Conservation (phyloP, 1,140 invertebrate species). For the Diorhabda sublineata region DNA sequence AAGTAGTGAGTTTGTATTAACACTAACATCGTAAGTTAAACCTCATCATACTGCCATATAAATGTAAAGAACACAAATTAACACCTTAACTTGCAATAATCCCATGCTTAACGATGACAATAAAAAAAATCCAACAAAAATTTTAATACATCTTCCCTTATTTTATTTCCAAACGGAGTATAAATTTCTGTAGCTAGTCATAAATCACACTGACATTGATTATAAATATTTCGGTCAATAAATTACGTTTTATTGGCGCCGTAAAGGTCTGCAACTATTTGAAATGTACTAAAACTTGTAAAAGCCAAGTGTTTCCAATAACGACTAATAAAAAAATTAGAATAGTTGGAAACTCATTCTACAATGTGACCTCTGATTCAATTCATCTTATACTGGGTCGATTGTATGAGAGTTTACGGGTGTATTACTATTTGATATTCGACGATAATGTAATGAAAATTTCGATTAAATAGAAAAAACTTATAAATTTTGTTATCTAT, state of each 20-base stretch:
- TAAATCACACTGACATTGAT: conserved; percentile 23
- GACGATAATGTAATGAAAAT: too few species aligned
- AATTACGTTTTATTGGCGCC: conserved; percentile 20
- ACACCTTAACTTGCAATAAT: background rate
- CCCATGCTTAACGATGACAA: background rate
- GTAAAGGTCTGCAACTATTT: conserved; percentile 10
- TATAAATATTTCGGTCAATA: conserved; percentile 20
- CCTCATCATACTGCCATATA: too few species aligned
- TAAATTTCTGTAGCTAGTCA: conserved; percentile 7
- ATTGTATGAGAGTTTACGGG: too few species aligned
- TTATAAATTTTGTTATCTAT: too few species aligned
- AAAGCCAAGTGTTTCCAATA: conserved; percentile 4
- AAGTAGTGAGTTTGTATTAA: too few species aligned
- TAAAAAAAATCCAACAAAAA: conserved; percentile 4
- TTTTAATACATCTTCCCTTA: background rate
- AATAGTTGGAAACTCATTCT: background rate
- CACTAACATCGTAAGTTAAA: too few species aligned
- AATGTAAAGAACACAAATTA: background rate
- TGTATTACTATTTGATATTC: too few species aligned
- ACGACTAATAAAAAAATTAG: background rate
- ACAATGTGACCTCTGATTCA: background rate
- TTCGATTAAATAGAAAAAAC: too few species aligned
- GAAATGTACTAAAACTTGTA: conserved; percentile 10
- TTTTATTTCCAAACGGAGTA: background rate
- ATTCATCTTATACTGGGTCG: background rate